Conservation (phyloP, 2,113 vertebrate species). For the Atherinomorus stipes region DNA sequence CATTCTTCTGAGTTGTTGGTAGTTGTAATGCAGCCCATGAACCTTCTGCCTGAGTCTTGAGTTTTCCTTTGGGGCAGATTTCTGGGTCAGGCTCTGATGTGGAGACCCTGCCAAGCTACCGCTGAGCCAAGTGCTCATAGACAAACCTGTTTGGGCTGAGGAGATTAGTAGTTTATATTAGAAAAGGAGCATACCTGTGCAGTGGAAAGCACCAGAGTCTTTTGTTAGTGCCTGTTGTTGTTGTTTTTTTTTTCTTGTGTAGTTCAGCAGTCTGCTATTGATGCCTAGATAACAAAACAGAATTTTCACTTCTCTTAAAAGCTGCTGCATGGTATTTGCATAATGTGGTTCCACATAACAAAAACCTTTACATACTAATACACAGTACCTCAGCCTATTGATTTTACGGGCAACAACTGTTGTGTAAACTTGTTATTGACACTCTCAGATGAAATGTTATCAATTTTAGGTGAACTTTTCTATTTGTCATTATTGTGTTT, state of each 20-base stretch:
- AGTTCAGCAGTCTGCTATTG: background rate
- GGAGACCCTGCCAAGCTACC: slow-evolving; percentile 3
- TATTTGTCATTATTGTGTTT: too few relatives aligned
- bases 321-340: too few relatives aligned
- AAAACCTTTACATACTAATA: too few relatives aligned
- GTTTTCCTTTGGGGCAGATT: slow-evolving; percentile 1
- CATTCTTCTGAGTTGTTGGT: background rate
- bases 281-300: background rate
- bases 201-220: background rate
- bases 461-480: too few relatives aligned
- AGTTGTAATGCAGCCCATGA: background rate
- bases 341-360: too few relatives aligned
- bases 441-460: too few relatives aligned
- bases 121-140: background rate
- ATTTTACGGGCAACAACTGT: background rate
- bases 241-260: background rate
- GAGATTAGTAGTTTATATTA: background rate
- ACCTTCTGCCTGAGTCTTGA: background rate
- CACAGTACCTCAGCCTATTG: too few relatives aligned
- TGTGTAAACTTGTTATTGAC: background rate
- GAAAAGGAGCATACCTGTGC: background rate
- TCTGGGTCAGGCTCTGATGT: background rate
- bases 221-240: background rate
- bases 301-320: too few relatives aligned
- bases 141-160: background rate